Base-by-base conservation (phyloP, 2,888 invertebrate species). In the Hipparchia sbordonii region DNA sequence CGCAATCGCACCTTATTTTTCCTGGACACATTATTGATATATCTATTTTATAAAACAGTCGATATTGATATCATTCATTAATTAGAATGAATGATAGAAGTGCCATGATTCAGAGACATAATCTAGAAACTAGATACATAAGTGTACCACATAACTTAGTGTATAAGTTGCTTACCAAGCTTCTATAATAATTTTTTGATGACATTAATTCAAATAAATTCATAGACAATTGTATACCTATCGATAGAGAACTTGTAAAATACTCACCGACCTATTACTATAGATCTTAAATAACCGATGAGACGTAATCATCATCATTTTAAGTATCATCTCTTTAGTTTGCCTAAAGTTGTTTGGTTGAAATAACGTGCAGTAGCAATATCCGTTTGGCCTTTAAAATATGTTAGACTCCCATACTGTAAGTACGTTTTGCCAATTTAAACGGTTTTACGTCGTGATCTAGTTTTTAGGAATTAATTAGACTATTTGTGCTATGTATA, bases 41-140 rank as follows among this genome's bases (percentile, higher is more conserved):
- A 39, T 5, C 3, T 39, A 13, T 23, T 13, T 5, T 2, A 12
- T 52, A 52, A 52, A 59, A 46, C 69, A 61, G 54, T 52, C 52
- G 7, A 61, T 48, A 8, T 48, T 48, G 48, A 8, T 39, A 39
- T 39, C 39, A 39, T 39, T 39, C 23, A 23, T 23, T 23, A 23
- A 23, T 23, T 23, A 23, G 23, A 70, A 61, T 68, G 12, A 70
- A 62, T 54, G 48, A 67, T 73, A 67, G 51, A 62, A 57, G 67
- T 73, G 73, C 70, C 73, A 73, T 73, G 52, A 10, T 33, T 33
- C 33, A 39, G 33, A 59, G 10, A 33, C 33, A 54, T 33, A 45
- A 10, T 23, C 23, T 23, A 23, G 63, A 59, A 52, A 45, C 13
- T 66, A 48, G 60, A 52, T 59, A 59, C 9, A 33, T 59, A 59